These are phyloP conservation scores for Rhabdomys dilectus DNA, from an alignment of 2,113 vertebrate genomes.

Conservation along the genomic window DNA sequence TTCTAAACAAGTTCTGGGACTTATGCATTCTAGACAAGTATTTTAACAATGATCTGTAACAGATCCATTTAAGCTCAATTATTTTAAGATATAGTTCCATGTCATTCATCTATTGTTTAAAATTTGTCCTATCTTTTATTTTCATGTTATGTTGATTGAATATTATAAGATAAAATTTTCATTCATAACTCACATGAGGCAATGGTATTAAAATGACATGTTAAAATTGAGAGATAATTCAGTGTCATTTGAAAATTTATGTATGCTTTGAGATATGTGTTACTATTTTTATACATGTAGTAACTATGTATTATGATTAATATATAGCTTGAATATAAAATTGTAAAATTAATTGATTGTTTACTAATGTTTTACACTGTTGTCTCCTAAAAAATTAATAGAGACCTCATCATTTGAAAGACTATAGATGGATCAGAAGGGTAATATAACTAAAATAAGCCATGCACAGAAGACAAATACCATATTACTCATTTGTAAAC, in stretches of 20 bases:
- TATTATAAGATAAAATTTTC: background rate
- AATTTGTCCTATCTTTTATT: background rate
- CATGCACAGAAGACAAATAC: background rate
- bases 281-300: background rate
- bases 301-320: background rate
- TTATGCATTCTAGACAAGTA: background rate
- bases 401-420: background rate
- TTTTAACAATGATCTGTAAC: background rate
- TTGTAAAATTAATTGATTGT: slow-evolving; percentile 8
- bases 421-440: background rate
- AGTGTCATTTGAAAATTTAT: background rate
- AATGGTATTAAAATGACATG: background rate
- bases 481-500: background rate
- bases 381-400: background rate
- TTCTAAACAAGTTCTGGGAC: too few species aligned
- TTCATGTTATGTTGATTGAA: slow-evolving; percentile 12
- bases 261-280: background rate
- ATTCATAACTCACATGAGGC: background rate
- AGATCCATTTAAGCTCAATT: background rate
- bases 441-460: background rate
- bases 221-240: background rate
- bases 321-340: background rate
- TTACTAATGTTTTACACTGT: background rate
- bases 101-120: background rate
- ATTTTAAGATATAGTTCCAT: background rate